Evolutionary conservation across 1,140 invertebrate species (phyloP), one percentile per base, ranked within the genome.

Genomic region (Saccostrea echinata): DNA sequence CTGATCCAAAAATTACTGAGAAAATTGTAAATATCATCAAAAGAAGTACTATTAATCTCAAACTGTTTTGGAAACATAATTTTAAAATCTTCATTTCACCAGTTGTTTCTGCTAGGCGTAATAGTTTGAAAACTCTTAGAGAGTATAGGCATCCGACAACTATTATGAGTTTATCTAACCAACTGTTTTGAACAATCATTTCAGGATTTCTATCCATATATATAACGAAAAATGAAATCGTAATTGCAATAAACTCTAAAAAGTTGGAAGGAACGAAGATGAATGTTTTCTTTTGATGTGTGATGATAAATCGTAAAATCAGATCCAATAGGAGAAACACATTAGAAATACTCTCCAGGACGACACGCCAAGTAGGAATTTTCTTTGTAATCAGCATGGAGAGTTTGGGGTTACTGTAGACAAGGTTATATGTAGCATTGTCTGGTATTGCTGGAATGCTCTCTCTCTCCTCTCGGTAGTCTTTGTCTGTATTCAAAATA

Each of bases 1-100:
- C 3, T 0, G 64, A 71, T 3, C 83, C 87, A 81, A 85, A 88
- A 18, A 88, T 76, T n/a, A 82, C 30, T 21, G 87, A 35, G n/a
- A 88, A 82, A 16, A 61, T n/a, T 61, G 61, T 3, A 21, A 88
- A 85, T 0, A 53, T 24, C 1, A 85, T 51, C 13, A 80, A 24
- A 33, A 80, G 27, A 16, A 80, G 71, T 4, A 30, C 2, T 18
- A 80, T 30, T 33, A 24, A 3, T 8, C 18, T 30, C 24, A 6
- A 24, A 18, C 71, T 80, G 21, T 30, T 80, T 13, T 18, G 71
- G 3, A 80, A 16, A 18, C 21, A 80, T 33, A 80, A 24, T 11
- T 80, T 33, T 8, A 80, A 24, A 16, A 80, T 84, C n/a, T 55
- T 30, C 21, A 55, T 52, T 84, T 52, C 83, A 16, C 8, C 24